Evolutionary conservation across 2,113 vertebrate species (phyloP).

Genomic region (Mungos mungo): DNA sequence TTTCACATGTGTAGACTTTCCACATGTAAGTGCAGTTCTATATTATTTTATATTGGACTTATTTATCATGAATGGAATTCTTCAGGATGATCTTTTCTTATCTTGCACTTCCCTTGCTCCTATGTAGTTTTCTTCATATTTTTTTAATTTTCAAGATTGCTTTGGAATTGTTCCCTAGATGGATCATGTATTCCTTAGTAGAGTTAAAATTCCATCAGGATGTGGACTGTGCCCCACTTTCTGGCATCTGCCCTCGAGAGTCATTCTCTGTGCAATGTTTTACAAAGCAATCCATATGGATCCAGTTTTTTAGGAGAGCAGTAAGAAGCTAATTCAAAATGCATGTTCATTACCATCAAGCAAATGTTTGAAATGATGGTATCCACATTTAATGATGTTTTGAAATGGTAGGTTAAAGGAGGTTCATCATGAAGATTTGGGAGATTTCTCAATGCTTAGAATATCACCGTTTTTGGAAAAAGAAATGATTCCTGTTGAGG

Average conservation of each 20-base stretch:
- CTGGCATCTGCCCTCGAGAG: background rate
- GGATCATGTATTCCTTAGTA: background rate
- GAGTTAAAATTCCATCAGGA: background rate
- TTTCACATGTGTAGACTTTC: background rate
- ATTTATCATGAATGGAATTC: background rate
- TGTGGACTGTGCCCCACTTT: background rate
- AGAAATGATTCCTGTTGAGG: background rate
- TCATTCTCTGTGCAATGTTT: background rate
- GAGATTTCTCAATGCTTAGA: background rate
- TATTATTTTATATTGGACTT: background rate
- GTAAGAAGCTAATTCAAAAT: background rate
- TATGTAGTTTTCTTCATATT: background rate
- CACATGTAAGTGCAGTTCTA: background rate
- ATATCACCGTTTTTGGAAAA: slow-evolving; percentile 1
- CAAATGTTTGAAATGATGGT: background rate
- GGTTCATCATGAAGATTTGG: background rate
- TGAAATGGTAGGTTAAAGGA: background rate
- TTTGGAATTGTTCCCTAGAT: background rate
- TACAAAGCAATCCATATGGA: background rate
- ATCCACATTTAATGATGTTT: background rate
- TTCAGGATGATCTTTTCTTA: background rate
- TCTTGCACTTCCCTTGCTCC: background rate
- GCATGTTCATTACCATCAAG: background rate
- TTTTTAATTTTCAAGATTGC: background rate
- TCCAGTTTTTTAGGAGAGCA: background rate